phyloP scores from a whole-genome alignment of 2,888 invertebrate genomes.

The Strigamia crassipes region DNA sequence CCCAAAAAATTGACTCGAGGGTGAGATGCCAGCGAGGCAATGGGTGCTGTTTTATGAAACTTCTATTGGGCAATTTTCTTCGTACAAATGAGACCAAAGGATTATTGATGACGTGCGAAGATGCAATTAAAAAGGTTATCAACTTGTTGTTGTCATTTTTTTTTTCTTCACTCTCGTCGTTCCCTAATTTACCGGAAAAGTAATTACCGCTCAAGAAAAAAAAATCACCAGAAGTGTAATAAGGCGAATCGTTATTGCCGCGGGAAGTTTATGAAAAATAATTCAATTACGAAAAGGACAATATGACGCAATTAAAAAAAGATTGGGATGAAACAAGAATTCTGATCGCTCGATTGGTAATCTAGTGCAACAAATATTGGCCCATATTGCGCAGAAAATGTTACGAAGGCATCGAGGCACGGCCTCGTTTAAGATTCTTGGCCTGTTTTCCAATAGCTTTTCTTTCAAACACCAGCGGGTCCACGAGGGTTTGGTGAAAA shows the following conservation, averaged over 20 bases:
- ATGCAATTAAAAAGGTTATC: slow-evolving; percentile 30
- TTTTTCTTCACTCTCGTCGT: background rate
- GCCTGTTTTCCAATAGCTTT: slow-evolving; percentile 32
- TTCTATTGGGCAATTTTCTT: slow-evolving; percentile 33
- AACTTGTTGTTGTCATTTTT: background rate
- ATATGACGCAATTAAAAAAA: background rate
- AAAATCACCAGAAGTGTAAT: background rate
- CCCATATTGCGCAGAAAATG: background rate
- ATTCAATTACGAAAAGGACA: slow-evolving; percentile 5
- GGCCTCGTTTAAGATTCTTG: slow-evolving; percentile 25
- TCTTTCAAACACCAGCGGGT: background rate
- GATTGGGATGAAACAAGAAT: background rate
- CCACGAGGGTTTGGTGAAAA: background rate
- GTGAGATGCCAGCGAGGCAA: slow-evolving; percentile 2
- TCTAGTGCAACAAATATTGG: background rate
- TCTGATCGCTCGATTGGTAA: background rate
- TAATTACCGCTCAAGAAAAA: background rate
- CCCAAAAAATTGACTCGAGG: slow-evolving; percentile 40
- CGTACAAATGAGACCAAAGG: slow-evolving; percentile 31
- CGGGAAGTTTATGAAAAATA: background rate
- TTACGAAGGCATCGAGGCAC: background rate
- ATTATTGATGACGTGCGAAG: slow-evolving; percentile 32
- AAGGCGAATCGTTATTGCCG: background rate
- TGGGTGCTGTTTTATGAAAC: slow-evolving; percentile 36
- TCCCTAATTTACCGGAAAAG: background rate